These are phyloP conservation scores for Chondrilla cf. caribensis DNA, from an alignment of 37 sponge, comb jelly and placozoan genomes.

Conservation along the genomic window DNA sequence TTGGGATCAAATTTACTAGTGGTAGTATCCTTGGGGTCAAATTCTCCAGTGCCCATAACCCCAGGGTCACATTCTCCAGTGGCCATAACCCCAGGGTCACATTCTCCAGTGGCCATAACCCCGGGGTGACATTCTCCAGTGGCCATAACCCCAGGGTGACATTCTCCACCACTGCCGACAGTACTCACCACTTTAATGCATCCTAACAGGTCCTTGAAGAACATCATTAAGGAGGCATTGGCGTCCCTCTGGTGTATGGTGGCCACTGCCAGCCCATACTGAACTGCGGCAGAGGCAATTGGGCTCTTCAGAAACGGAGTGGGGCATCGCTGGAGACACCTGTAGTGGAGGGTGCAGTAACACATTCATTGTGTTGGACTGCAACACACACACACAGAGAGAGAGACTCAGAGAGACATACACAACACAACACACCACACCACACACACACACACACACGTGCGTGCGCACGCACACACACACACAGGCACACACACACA, in stretches of 20 bases:
- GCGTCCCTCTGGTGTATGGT: slow-evolving; percentile 85
- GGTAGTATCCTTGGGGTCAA: too few relatives aligned
- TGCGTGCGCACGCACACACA: too few relatives aligned
- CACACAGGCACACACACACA: too few relatives aligned
- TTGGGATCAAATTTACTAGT: too few relatives aligned
- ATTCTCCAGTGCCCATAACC: too few relatives aligned
- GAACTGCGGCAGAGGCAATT: slow-evolving; percentile 33
- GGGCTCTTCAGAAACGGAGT: slow-evolving; percentile 43
- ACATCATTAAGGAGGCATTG: slow-evolving; percentile 71
- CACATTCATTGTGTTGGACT: neutral
- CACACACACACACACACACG: too few relatives aligned
- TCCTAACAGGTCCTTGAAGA: slow-evolving; percentile 66
- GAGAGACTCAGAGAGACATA: neutral
- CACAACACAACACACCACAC: too few relatives aligned
- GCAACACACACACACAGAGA: neutral
- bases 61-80: too few relatives aligned
- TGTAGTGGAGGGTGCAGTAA: neutral
- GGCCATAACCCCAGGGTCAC: too few relatives aligned
- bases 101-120: too few relatives aligned
- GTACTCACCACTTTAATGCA: neutral
- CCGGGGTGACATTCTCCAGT: too few relatives aligned
- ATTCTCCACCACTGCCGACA: neutral
- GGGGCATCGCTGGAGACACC: slow-evolving; percentile 76
- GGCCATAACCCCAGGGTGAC: too few relatives aligned
- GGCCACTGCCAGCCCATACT: slow-evolving; percentile 65